phyloP scores from a whole-genome alignment of 2,888 invertebrate genomes.

The Lepidocyrtinus sp. region DNA sequence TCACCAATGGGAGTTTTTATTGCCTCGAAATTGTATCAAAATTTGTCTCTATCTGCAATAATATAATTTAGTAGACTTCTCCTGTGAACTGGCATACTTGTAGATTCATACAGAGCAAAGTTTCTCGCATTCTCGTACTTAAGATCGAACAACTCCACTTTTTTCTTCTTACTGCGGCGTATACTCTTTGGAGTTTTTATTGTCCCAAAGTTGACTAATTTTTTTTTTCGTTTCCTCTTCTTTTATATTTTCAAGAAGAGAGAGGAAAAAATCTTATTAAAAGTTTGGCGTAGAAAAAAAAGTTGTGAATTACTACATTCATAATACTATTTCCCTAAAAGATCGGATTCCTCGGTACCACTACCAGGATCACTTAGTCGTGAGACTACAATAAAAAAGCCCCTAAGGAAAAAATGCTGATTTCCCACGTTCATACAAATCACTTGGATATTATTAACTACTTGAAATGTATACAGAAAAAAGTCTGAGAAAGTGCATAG shows the following conservation, averaged over 20 bases:
- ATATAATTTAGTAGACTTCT: not conserved
- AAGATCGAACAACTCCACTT: not conserved
- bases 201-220: conserved; percentile 2
- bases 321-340: not conserved
- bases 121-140: not conserved
- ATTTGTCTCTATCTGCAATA: not conserved
- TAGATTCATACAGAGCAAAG: not conserved
- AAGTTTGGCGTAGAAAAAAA: conserved; percentile 8
- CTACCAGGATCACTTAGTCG: not conserved
- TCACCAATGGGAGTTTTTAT: not conserved
- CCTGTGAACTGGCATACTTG: not conserved
- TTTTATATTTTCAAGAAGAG: not conserved
- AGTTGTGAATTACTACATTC: not conserved
- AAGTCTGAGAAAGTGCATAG: not conserved
- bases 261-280: conserved; percentile 20
- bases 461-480: not conserved
- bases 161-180: not conserved
- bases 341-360: not conserved
- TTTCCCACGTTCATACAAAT: conserved; percentile 29
- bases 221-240: not conserved
- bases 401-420: conserved; percentile 13
- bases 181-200: not conserved
- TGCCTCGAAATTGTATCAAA: not conserved
- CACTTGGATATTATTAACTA: conserved; percentile 22
- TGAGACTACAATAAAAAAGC: not conserved